phyloP scores from a whole-genome alignment of 2,888 invertebrate species.

The Eremobia ochroleuca region DNA sequence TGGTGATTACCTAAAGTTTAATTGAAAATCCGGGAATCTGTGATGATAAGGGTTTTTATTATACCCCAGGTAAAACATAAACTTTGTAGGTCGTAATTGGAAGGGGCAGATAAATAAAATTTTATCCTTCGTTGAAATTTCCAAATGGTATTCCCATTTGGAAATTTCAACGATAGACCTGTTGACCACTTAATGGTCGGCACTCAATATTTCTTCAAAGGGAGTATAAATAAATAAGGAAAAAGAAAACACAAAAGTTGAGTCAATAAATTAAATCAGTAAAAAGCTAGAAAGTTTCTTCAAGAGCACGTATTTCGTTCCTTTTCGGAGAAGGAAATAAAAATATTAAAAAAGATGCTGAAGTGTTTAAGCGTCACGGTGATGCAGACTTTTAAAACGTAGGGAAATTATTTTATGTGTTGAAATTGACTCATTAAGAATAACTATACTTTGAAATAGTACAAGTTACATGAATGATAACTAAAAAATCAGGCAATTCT shows the following conservation, averaged over 20 bases:
- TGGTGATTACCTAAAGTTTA: slow-evolving; percentile 82
- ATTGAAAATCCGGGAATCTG: slow-evolving; percentile 80
- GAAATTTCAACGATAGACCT: slow-evolving; percentile 43
- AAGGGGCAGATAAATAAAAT: slow-evolving; percentile 73
- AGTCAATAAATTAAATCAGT: slow-evolving; percentile 40
- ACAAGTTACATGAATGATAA: neutral
- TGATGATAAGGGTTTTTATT: slow-evolving; percentile 80
- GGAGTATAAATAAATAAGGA: slow-evolving; percentile 10
- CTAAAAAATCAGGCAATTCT: neutral
- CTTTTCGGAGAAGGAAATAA: slow-evolving; percentile 5
- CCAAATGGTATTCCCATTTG: no score
- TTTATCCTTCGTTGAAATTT: slow-evolving; percentile 63
- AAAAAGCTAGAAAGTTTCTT: slow-evolving; percentile 25
- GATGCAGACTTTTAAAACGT: neutral
- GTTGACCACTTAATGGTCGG: slow-evolving; percentile 46
- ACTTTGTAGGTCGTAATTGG: slow-evolving; percentile 76
- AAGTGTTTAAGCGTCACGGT: neutral
- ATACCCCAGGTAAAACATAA: slow-evolving; percentile 78
- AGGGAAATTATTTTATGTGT: neutral
- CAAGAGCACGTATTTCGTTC: slow-evolving; percentile 27
- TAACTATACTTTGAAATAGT: neutral
- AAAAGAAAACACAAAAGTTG: slow-evolving; percentile 41
- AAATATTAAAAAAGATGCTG: neutral
- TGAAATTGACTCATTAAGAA: neutral
- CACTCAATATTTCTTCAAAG: slow-evolving; percentile 39